phyloP scores from a whole-genome alignment of 2,888 invertebrate species.

The Parapristionchus giblindavisi region DNA sequence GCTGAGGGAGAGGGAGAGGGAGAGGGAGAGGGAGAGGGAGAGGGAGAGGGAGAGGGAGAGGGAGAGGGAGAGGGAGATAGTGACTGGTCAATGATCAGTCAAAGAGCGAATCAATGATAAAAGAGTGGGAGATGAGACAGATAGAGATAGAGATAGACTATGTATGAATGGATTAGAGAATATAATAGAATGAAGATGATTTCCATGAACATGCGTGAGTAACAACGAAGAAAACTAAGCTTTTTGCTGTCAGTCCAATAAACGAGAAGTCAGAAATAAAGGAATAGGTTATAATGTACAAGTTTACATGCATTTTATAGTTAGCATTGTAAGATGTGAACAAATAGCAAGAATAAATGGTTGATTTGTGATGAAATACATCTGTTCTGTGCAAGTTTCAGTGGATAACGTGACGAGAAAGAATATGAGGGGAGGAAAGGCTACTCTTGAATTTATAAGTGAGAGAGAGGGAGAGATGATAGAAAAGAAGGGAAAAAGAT shows the following conservation, averaged over 20 bases:
- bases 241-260: not conserved
- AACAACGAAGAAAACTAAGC: not conserved
- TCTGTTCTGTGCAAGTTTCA: no score
- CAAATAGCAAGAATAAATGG: no score
- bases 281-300: no score
- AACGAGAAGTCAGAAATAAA: not conserved
- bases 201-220: not conserved
- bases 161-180: not conserved
- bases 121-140: not conserved
- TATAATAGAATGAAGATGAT: not conserved
- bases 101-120: not conserved
- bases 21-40: conserved; percentile 8
- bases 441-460: no score
- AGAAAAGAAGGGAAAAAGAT: not conserved
- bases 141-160: not conserved
- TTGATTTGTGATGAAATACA: no score
- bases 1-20: conserved; percentile 11
- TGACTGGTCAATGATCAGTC: not conserved
- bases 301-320: no score
- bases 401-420: not conserved
- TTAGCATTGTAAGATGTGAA: no score
- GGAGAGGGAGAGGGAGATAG: conserved; percentile 18
- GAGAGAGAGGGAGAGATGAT: not conserved
- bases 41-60: conserved; percentile 10
- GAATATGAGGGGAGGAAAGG: not conserved